These are phyloP conservation scores for Chironomus striatipennis DNA, from an alignment of 1,140 invertebrate genomes.

Conservation along the genomic window DNA sequence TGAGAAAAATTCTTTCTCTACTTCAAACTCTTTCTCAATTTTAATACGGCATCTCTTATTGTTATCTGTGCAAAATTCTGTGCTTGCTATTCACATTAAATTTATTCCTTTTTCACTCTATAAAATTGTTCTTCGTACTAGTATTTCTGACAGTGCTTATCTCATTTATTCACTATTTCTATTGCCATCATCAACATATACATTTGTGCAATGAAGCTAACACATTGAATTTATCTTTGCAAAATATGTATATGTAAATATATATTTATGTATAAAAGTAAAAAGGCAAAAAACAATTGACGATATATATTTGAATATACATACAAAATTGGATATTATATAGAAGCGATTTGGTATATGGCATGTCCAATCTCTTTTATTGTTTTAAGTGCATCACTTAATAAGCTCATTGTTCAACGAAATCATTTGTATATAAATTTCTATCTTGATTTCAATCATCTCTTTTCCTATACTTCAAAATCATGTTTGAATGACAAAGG, in stretches of 20 bases:
- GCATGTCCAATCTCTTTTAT: slow-evolving; percentile 12
- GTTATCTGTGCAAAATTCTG: neutral
- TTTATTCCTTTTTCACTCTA: slow-evolving; percentile 18
- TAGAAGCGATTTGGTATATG: neutral
- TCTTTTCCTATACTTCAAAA: neutral
- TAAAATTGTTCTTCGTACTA: slow-evolving; percentile 4
- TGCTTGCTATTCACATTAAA: slow-evolving; percentile 20
- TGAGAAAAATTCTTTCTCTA: slow-evolving; percentile 13
- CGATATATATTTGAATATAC: neutral
- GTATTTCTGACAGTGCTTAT: slow-evolving; percentile 8
- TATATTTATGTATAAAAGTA: neutral
- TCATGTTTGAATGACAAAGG: slow-evolving; percentile 7
- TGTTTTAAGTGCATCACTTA: slow-evolving; percentile 6
- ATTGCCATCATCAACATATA: slow-evolving; percentile 12
- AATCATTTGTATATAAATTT: slow-evolving; percentile 9
- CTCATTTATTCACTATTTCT: neutral
- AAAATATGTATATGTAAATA: too few relatives aligned
- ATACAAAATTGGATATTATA: too few relatives aligned
- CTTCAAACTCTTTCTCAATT: neutral
- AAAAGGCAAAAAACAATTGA: neutral
- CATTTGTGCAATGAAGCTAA: slow-evolving; percentile 13
- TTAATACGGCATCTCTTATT: slow-evolving; percentile 16
- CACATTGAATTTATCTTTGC: neutral
- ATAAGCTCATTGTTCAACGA: slow-evolving; percentile 12
- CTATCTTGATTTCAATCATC: neutral